Base-by-base conservation (phyloP, 2,113 vertebrate genomes). In the Megatriorchis doriae region DNA sequence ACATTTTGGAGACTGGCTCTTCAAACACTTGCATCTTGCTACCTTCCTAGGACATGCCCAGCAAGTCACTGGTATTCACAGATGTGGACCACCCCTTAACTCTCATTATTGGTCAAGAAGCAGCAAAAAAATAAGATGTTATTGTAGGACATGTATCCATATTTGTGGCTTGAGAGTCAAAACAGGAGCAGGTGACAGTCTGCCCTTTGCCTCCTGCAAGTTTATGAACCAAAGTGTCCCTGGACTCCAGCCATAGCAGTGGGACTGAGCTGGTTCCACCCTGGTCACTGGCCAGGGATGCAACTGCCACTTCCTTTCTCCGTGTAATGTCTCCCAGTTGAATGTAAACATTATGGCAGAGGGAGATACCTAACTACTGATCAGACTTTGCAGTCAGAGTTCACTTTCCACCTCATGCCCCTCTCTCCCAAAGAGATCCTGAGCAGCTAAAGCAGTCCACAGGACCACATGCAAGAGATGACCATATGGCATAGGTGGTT, bases 101-200 rank as follows among this genome's bases (percentile, higher is more conserved):
- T 81, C 36, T 80, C 43, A 61, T 21, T 74, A 59, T 26, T 80
- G 17, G 34, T 47, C 21, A 84, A 92, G 65, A 86, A 86, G 61
- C 53, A 93, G 55, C 1, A 50, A 43, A 52, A 58, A 56, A 43
- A 65, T 3, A 62, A 67, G 43, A 53, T 14, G 38, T 81, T 72
- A 59, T 10, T 63, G 71, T 84, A 63, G 68, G 55, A 89, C 72
- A 81, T 0, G 1, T 34, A 47, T 20, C 42, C 47, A 4, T 71
- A 86, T 79, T 34, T 89, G 56, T 34, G 40, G 48, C 61, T 67
- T 61, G 56, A 55, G 81, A 40, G 61, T 87, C 91, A 67, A 73
- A 91, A 89, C 83, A 84, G 68, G 38, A 92, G 82, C 72, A 92
- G 94, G 18, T 94, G 84, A 95, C 52, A 63, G 92, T 84, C 75